Conservation (phyloP, 2,113 vertebrate genomes). For the Dipodomys merriami region DNA sequence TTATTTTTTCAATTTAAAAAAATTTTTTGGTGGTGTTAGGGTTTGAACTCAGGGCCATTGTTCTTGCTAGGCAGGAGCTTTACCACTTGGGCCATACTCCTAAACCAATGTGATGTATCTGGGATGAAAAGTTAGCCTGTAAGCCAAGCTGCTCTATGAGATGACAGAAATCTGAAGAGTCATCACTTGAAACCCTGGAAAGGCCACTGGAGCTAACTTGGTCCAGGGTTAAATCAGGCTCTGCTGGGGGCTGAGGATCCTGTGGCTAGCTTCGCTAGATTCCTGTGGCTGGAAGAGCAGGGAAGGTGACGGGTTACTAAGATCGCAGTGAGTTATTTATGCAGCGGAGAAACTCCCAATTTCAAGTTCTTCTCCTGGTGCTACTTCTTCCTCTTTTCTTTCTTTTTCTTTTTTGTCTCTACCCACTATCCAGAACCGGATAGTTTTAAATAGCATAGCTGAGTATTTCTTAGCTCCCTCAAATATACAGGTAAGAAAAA, state of each 20-base stretch:
- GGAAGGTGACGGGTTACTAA: constrained; percentile 39
- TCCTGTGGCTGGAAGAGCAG: not conserved
- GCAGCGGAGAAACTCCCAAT: constrained; percentile 27
- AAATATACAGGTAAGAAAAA: not conserved
- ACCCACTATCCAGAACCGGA: not conserved
- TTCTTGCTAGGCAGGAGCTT: too few species aligned
- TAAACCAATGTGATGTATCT: not conserved
- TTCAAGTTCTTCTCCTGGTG: not conserved
- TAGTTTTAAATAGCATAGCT: not conserved
- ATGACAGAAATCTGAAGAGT: not conserved
- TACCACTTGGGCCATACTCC: too few species aligned
- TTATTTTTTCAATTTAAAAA: too few species aligned
- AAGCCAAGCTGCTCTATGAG: not conserved
- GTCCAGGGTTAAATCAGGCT: not conserved
- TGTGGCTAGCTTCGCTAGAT: not conserved
- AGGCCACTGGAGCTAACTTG: not conserved
- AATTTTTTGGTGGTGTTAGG: too few species aligned
- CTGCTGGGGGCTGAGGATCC: not conserved
- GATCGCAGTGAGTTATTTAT: constrained; percentile 9
- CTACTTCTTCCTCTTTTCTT: not conserved
- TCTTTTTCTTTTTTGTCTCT: not conserved
- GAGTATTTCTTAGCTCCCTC: constrained; percentile 2
- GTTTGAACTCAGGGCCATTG: too few species aligned
- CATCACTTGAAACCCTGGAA: not conserved
- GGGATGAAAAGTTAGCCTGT: not conserved